A percentile compares a stretch with the other conserved stretches of the same genome.
phyloP scores from a whole-genome alignment of 2,113 vertebrate genomes.

The Romanogobio albipinnatus region DNA sequence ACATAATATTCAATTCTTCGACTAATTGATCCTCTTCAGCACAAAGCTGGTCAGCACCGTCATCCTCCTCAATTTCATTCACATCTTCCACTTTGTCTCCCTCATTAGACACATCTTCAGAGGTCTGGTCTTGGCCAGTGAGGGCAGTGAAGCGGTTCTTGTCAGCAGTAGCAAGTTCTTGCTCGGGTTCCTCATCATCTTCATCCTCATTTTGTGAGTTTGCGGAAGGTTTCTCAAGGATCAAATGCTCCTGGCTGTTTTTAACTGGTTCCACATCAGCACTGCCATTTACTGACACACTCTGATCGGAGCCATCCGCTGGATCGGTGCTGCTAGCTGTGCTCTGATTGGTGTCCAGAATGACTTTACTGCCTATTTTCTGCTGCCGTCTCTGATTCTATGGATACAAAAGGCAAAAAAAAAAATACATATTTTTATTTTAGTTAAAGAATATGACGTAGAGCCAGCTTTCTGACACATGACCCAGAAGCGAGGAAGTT shows the following conservation, averaged over 20 bases:
- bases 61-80: conserved; percentile 38
- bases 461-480: too few relatives aligned
- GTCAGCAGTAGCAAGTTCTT: conserved; percentile 48
- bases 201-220: conserved; percentile 29
- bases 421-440: too few relatives aligned
- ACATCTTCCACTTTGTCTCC: conserved; percentile 35
- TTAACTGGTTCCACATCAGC: conserved; percentile 20
- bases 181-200: conserved; percentile 29
- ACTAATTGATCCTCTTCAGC: conserved; percentile 63
- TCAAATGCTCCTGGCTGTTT: not conserved
- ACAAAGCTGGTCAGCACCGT: conserved; percentile 11
- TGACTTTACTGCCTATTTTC: conserved; percentile 79
- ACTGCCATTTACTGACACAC: not conserved
- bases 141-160: conserved; percentile 65
- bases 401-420: not conserved
- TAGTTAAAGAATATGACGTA: too few relatives aligned
- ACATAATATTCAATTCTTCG: conserved; percentile 74
- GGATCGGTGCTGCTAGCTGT: conserved; percentile 18
- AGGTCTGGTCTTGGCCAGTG: conserved; percentile 56
- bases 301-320: not conserved
- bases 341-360: conserved; percentile 63
- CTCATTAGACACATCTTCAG: conserved; percentile 58
- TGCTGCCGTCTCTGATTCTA: conserved; percentile 89
- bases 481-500: too few relatives aligned
- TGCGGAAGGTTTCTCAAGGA: not conserved